Base-by-base conservation (phyloP, 2,113 vertebrate genomes). In the Mungos mungo region DNA sequence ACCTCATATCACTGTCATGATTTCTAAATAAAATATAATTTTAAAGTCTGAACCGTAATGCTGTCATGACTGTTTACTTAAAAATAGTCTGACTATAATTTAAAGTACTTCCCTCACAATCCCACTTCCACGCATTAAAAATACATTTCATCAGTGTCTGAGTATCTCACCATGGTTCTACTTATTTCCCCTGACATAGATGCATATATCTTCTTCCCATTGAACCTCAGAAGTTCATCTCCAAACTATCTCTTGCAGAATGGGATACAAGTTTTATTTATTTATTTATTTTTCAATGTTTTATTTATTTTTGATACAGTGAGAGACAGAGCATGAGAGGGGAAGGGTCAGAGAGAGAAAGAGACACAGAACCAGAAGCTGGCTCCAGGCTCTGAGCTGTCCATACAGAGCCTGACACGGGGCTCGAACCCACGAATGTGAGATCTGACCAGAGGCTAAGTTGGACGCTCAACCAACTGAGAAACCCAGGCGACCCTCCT, bases 101-200 rank as follows among this genome's bases (percentile, higher is more conserved):
- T 81, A 90, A 90, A 95, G 38, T 87, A 27, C 14, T 13, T 47
- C 65, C 71, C 33, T 93, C 82, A 63, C 33, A 69, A 81, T 71
- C 69, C 66, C 63, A 95, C 25, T 96, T 31, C 57, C 50, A 90
- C 84, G 63, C 9, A 83, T 27, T 74, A 88, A 85, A 95, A 95
- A 90, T 50, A 87, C 52, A 80, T 85, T 71, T 83, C 81, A 50
- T 77, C 88, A 5, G 77, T 9, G 3, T 72, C 80, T 76, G 23
- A 66, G 13, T 35, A 3, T 93, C 47, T 83, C 38, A 7, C 35
- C 6, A 12, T 7, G 72, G 33, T 21, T 35, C 38, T 18, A 31
- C 57, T 38, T 83, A 4, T 45, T 84, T 88, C 45, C 63, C 87
- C 83, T 82, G 66, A 82, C 52, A 54, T 15, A 74, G 54, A 38